A percentile compares a stretch with the other conserved stretches of the same genome.
Evolutionary conservation across 1,140 invertebrate species (phyloP).

Genomic region (Drosophila oshimai): DNA sequence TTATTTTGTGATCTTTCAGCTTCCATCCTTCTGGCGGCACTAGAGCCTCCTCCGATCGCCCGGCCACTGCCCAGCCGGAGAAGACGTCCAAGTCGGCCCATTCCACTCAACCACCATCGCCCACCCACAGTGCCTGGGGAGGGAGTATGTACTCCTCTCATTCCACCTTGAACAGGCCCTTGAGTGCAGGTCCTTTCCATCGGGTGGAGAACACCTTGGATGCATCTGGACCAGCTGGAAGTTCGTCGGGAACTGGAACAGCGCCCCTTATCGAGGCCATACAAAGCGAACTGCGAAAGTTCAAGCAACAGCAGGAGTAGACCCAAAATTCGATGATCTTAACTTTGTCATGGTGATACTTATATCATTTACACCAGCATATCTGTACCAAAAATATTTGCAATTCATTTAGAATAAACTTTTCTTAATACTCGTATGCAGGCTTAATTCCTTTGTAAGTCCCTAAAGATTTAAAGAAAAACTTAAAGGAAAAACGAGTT

Average conservation of each 20-base stretch:
- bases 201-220: slow-evolving; percentile 82
- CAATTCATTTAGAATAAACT: slow-evolving; percentile 42
- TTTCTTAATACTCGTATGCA: slow-evolving; percentile 38
- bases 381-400: slow-evolving; percentile 16
- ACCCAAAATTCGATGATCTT: background rate
- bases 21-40: slow-evolving; percentile 37
- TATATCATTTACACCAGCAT: background rate
- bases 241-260: slow-evolving; percentile 82
- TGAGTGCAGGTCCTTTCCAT: slow-evolving; percentile 86
- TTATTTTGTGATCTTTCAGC: background rate
- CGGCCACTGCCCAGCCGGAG: slow-evolving; percentile 76
- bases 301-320: slow-evolving; percentile 69
- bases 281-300: slow-evolving; percentile 85
- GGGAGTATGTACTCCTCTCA: slow-evolving; percentile 70
- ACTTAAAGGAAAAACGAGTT: background rate
- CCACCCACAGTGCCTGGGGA: slow-evolving; percentile 75
- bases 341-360: slow-evolving; percentile 1
- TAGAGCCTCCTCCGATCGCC: slow-evolving; percentile 47
- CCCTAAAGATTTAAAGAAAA: too few relatives aligned
- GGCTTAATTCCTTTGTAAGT: too few relatives aligned
- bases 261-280: slow-evolving; percentile 87
- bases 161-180: slow-evolving; percentile 80
- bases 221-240: slow-evolving; percentile 27
- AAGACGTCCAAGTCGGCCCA: slow-evolving; percentile 71
- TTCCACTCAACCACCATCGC: slow-evolving; percentile 77